phyloP scores from a whole-genome alignment of 1,140 invertebrate species.

The Bombus waltoni region DNA sequence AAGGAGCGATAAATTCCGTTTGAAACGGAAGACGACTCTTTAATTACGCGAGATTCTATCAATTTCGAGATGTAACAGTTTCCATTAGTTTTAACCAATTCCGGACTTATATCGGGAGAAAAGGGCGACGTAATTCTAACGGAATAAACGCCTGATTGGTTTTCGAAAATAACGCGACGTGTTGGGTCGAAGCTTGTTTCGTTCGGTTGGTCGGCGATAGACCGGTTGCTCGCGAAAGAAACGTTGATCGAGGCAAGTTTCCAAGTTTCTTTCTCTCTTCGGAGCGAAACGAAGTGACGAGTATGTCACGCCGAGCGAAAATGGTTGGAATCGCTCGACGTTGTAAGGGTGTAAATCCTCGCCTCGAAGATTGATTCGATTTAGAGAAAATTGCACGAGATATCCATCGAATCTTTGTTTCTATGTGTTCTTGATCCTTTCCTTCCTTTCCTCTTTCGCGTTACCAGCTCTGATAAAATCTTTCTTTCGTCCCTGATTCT shows the following conservation, averaged over 20 bases:
- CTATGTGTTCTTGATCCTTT: background rate
- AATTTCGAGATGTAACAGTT: background rate
- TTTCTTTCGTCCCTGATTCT: background rate
- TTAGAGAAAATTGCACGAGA: background rate
- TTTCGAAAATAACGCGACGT: constrained; percentile 11
- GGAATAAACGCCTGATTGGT: constrained; percentile 13
- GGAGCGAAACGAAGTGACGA: background rate
- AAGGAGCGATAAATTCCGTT: too few species aligned
- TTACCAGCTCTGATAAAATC: background rate
- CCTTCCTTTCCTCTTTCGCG: background rate
- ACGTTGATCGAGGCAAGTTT: background rate
- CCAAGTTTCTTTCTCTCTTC: background rate
- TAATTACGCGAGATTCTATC: too few species aligned
- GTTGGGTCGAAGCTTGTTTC: background rate
- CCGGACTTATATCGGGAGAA: background rate
- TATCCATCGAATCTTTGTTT: background rate
- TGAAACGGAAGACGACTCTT: too few species aligned
- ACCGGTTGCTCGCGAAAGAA: background rate
- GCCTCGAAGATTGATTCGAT: background rate
- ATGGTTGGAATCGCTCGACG: background rate
- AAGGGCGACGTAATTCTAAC: background rate
- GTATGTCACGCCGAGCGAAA: background rate
- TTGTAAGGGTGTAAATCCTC: background rate
- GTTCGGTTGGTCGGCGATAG: too few species aligned
- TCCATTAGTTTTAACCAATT: constrained; percentile 19